Evolutionary conservation across 2,797 vertebrate genomes (phyloP).

Genomic region (Sebastes miniatus): DNA sequence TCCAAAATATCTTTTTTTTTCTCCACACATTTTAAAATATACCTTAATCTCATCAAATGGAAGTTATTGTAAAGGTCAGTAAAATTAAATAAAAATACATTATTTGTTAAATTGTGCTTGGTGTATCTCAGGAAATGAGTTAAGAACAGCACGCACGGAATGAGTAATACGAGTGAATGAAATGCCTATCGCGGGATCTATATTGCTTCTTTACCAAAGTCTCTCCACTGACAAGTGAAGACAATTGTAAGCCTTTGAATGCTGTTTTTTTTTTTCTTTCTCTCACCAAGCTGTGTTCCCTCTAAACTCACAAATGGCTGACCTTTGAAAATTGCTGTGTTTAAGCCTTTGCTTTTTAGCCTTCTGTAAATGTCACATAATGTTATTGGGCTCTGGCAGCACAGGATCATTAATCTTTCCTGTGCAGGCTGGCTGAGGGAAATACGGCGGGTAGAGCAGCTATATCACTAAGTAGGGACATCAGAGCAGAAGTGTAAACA

Average conservation of each 20-base stretch:
- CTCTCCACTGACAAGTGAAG: conserved; percentile 18
- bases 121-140: neutral
- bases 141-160: neutral
- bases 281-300: conserved; percentile 32
- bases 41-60: neutral
- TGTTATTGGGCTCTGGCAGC: conserved; percentile 73
- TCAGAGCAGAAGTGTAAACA: conserved; percentile 83
- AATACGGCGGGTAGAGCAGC: conserved; percentile 60
- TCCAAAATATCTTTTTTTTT: neutral
- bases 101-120: neutral
- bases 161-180: neutral
- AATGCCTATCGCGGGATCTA: neutral
- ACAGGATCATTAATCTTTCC: conserved; percentile 78
- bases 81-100: neutral
- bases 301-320: conserved; percentile 62
- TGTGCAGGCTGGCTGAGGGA: conserved; percentile 58
- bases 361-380: conserved; percentile 79
- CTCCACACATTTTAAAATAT: neutral
- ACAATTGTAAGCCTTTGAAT: conserved; percentile 24
- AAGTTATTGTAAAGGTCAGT: neutral
- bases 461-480: conserved; percentile 86
- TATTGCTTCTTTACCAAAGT: conserved; percentile 11
- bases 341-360: conserved; percentile 75
- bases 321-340: conserved; percentile 72
- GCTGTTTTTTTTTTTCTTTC: neutral